Conservation (phyloP, 2,797 vertebrate genomes). For the Harpia harpyja region DNA sequence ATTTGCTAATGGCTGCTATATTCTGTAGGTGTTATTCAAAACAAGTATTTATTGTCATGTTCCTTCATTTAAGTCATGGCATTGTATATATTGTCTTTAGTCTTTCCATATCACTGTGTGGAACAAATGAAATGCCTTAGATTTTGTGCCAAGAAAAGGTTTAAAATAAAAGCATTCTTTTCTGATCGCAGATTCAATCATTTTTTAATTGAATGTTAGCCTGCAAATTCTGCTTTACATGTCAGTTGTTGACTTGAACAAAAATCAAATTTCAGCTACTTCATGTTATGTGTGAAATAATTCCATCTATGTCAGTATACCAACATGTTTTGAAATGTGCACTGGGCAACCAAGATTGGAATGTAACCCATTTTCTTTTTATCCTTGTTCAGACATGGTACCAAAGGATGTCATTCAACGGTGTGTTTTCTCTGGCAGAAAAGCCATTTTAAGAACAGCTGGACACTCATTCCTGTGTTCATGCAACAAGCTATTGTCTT, state of each 20-base stretch:
- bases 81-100: background rate
- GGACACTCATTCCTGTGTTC: background rate
- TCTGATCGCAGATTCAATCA: background rate
- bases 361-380: background rate
- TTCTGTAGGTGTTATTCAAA: background rate
- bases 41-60: background rate
- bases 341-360: background rate
- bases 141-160: background rate
- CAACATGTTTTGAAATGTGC: background rate
- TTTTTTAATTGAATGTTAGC: background rate
- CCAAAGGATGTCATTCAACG: background rate
- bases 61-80: background rate
- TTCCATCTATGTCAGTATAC: background rate
- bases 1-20: background rate
- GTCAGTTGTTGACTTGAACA: background rate
- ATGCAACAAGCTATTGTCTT: background rate
- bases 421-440: background rate
- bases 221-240: background rate
- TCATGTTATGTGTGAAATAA: background rate
- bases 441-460: background rate
- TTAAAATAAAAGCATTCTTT: background rate
- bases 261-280: background rate
- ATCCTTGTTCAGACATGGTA: background rate
- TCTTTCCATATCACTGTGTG: background rate
- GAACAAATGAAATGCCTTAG: background rate